Evolutionary conservation across 2,888 invertebrate genomes (phyloP).

Genomic region (Lutraria lutraria): DNA sequence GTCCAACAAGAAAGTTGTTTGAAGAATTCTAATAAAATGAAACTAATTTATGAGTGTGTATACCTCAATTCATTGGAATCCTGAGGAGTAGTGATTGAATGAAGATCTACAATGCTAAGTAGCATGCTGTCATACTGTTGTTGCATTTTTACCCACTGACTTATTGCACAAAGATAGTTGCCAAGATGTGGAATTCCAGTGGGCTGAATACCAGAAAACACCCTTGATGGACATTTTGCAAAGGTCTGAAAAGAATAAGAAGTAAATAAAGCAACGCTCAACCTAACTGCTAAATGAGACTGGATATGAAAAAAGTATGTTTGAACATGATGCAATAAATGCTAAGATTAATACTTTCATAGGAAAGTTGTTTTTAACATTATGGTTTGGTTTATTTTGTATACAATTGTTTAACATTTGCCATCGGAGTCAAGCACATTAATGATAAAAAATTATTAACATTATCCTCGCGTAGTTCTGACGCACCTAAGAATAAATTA

Average conservation of each 20-base stretch:
- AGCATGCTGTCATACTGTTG: constrained; percentile 91
- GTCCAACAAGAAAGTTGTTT: no score
- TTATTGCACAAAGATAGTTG: constrained; percentile 97
- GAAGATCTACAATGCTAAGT: constrained; percentile 95
- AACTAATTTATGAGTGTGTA: neutral
- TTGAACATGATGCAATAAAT: neutral
- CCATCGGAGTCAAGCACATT: no score
- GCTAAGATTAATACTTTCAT: neutral
- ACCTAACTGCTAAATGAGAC: neutral
- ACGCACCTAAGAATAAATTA: no score
- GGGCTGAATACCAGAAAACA: constrained; percentile 98
- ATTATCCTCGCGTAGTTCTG: no score
- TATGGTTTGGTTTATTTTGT: neutral
- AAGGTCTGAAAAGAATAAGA: constrained; percentile 29
- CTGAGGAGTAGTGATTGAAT: constrained; percentile 95
- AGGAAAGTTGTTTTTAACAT: neutral
- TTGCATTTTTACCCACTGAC: constrained; percentile 94
- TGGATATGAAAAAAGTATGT: neutral
- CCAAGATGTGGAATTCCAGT: constrained; percentile 97
- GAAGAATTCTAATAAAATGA: no score
- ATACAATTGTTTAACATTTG: no score
- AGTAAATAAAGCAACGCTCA: neutral
- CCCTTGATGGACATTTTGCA: constrained; percentile 69
- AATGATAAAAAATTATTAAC: no score
- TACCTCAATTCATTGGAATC: constrained; percentile 84